These are phyloP conservation scores for Corydoras maculifer DNA, from an alignment of 2,113 vertebrate species.

Conservation along the genomic window DNA sequence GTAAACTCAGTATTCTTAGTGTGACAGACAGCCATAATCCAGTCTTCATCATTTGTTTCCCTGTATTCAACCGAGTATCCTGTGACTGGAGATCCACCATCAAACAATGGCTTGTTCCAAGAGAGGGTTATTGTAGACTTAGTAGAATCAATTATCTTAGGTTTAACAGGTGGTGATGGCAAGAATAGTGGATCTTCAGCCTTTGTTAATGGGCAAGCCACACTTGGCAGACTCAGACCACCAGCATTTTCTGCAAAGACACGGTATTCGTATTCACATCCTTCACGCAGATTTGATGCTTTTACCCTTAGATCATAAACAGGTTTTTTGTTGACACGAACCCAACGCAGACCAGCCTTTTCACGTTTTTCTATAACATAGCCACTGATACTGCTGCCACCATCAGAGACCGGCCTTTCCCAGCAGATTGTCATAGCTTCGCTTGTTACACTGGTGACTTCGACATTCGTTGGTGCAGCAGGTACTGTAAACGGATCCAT, in stretches of 20 bases:
- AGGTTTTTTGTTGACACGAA: conserved; percentile 95
- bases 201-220: conserved; percentile 74
- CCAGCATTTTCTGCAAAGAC: conserved; percentile 96
- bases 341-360: conserved; percentile 89
- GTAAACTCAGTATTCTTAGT: conserved; percentile 90
- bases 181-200: conserved; percentile 92
- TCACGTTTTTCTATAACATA: conserved; percentile 95
- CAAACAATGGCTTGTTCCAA: conserved; percentile 93
- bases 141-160: conserved; percentile 85
- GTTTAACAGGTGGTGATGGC: conserved; percentile 88
- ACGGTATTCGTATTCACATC: conserved; percentile 91
- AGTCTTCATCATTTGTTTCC: conserved; percentile 81
- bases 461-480: conserved; percentile 80
- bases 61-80: conserved; percentile 92
- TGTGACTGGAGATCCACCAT: conserved; percentile 87
- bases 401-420: conserved; percentile 89
- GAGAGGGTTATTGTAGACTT: conserved; percentile 78
- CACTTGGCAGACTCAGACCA: conserved; percentile 87
- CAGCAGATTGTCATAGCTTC: conserved; percentile 95
- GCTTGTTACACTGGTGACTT: conserved; percentile 86
- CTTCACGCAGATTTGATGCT: conserved; percentile 83
- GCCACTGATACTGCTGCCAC: conserved; percentile 85
- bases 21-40: conserved; percentile 81
- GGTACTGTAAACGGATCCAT: conserved; percentile 87
- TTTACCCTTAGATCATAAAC: conserved; percentile 97